Evolutionary conservation across 2,888 invertebrate species (phyloP).

Genomic region (Elegia similella): DNA sequence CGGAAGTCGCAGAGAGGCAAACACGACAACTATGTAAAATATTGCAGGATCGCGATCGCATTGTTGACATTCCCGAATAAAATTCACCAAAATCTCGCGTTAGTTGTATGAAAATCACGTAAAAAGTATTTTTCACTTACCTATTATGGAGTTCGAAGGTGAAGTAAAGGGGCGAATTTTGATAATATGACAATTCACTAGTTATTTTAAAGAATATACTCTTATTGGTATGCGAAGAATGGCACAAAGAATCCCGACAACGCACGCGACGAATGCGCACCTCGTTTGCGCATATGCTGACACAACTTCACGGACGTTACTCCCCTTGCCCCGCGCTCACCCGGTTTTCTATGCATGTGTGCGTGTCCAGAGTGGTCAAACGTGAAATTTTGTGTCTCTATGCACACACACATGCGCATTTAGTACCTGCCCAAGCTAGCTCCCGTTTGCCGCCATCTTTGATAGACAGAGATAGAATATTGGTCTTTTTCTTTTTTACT

Average conservation of each 20-base stretch:
- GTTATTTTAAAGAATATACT: constrained; percentile 88
- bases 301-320: constrained; percentile 83
- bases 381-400: constrained; percentile 76
- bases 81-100: constrained; percentile 82
- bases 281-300: constrained; percentile 90
- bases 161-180: constrained; percentile 85
- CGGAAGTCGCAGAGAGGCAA: constrained; percentile 83
- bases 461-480: constrained; percentile 53
- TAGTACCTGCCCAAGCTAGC: constrained; percentile 77
- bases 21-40: constrained; percentile 90
- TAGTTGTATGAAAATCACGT: constrained; percentile 83
- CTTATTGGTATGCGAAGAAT: constrained; percentile 97
- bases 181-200: constrained; percentile 84
- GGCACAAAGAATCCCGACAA: constrained; percentile 98
- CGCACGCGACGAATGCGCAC: constrained; percentile 93
- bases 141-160: constrained; percentile 85
- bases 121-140: constrained; percentile 85
- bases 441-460: constrained; percentile 78
- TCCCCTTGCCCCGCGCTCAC: constrained; percentile 76
- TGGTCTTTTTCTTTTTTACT: constrained; percentile 47
- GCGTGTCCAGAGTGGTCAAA: constrained; percentile 77
- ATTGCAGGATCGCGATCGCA: constrained; percentile 89
- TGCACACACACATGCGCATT: constrained; percentile 64
- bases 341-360: constrained; percentile 64
- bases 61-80: constrained; percentile 87